Percentiles rank a stretch among this genome's conserved stretches.
Evolutionary conservation across 2,113 vertebrate genomes (phyloP).

Genomic region (Galeopterus variegatus): DNA sequence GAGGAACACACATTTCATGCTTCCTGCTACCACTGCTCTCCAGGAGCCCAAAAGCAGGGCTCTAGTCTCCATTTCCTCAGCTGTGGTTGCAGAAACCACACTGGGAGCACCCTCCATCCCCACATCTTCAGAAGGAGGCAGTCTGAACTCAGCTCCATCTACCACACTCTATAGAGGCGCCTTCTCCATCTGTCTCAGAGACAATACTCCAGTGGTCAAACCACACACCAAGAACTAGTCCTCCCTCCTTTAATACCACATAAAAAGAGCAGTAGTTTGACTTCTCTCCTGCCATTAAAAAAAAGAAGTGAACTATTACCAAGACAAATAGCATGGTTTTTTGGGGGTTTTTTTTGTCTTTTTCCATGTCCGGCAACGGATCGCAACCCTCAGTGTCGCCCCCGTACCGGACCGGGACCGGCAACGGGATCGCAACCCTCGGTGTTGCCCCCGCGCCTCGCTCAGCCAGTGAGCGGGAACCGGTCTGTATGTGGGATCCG

Average conservation of each 20-base stretch:
- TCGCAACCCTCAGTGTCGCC: no score
- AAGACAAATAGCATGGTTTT: not conserved
- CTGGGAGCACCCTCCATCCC: not conserved
- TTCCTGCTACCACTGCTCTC: not conserved
- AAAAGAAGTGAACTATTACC: not conserved
- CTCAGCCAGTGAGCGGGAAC: no score
- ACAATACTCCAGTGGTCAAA: not conserved
- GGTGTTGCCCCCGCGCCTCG: no score
- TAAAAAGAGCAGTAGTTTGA: not conserved
- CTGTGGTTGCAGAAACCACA: not conserved
- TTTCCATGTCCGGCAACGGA: no score
- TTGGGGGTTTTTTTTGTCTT: no score
- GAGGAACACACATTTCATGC: not conserved
- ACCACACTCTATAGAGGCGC: not conserved
- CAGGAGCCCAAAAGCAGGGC: not conserved
- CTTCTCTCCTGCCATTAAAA: not conserved
- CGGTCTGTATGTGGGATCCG: no score
- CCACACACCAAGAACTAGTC: not conserved
- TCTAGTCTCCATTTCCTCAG: not conserved
- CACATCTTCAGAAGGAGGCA: not conserved
- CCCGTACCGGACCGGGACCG: no score
- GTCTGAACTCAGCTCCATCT: not conserved
- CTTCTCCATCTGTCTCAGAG: not conserved
- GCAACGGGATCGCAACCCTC: no score
- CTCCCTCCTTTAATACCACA: conserved; percentile 1